Evolutionary conservation across 1,140 invertebrate genomes (phyloP).

Genomic region (Acromyrmex charruanus): DNA sequence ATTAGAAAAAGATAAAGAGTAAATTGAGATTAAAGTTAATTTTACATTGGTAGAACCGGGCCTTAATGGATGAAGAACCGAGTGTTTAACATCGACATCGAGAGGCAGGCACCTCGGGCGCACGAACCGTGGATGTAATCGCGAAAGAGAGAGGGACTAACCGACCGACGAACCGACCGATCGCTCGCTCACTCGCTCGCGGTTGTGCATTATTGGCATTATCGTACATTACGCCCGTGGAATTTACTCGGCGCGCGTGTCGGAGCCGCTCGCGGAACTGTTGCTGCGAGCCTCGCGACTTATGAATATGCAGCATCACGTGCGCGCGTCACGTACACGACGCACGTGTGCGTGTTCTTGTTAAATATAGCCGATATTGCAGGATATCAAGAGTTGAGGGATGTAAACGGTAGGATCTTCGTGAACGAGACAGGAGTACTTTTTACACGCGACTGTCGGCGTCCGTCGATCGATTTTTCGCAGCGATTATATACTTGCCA

Average conservation of each 20-base stretch:
- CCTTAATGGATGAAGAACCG: conserved; percentile 1
- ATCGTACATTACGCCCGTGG: conserved; percentile 69
- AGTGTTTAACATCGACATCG: conserved; percentile 9
- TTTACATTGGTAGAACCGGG: no score
- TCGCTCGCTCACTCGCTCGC: background rate
- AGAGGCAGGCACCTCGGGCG: background rate
- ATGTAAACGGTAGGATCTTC: background rate
- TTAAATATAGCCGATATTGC: conserved; percentile 4
- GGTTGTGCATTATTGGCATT: conserved; percentile 41
- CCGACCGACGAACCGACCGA: background rate
- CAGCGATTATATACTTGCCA: background rate
- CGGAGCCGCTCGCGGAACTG: conserved; percentile 49
- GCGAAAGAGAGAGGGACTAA: conserved; percentile 7
- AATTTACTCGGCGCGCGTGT: conserved; percentile 77
- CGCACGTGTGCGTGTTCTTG: conserved; percentile 68
- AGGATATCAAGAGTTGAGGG: conserved; percentile 32
- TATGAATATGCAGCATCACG: conserved; percentile 72
- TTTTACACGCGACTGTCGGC: background rate
- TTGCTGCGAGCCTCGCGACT: conserved; percentile 51
- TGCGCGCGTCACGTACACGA: conserved; percentile 58
- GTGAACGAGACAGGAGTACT: background rate
- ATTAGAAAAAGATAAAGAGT: no score
- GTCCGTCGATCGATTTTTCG: background rate
- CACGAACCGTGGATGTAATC: background rate
- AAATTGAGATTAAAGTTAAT: no score